Conservation (phyloP, 2,113 vertebrate genomes). For the Epinephelus lanceolatus region DNA sequence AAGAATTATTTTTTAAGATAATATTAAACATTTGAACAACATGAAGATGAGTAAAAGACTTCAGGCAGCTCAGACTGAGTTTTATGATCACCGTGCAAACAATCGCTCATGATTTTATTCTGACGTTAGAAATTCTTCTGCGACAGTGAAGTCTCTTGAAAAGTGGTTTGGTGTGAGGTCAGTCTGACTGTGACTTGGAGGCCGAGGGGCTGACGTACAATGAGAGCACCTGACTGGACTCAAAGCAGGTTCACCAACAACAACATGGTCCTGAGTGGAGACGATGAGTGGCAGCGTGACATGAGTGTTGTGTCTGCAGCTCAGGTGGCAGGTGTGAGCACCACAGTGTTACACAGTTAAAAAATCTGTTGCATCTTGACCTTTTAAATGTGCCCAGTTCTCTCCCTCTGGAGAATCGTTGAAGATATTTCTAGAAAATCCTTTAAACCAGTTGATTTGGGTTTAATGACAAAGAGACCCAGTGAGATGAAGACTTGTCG, state of each 20-base stretch:
- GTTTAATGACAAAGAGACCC: too few relatives aligned
- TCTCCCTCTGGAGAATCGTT: background rate
- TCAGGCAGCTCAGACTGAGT: too few relatives aligned
- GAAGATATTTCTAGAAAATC: background rate
- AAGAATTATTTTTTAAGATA: too few relatives aligned
- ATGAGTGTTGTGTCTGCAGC: background rate
- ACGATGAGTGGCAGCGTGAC: background rate
- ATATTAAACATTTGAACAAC: too few relatives aligned
- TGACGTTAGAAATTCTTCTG: too few relatives aligned
- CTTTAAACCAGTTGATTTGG: too few relatives aligned
- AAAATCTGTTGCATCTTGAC: background rate
- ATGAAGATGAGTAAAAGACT: too few relatives aligned
- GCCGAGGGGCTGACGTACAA: background rate
- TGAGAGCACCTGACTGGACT: background rate
- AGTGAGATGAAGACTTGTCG: background rate
- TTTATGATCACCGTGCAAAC: too few relatives aligned
- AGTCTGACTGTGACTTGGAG: background rate
- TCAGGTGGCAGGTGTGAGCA: background rate
- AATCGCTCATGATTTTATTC: too few relatives aligned
- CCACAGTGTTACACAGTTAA: background rate
- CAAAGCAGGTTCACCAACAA: background rate
- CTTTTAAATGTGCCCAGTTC: background rate
- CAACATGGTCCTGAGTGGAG: background rate
- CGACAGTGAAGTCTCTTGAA: too few relatives aligned
- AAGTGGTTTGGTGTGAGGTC: too few relatives aligned